Evolutionary conservation across 2,888 invertebrate genomes (phyloP).

Genomic region (Sminthurinus aureus): DNA sequence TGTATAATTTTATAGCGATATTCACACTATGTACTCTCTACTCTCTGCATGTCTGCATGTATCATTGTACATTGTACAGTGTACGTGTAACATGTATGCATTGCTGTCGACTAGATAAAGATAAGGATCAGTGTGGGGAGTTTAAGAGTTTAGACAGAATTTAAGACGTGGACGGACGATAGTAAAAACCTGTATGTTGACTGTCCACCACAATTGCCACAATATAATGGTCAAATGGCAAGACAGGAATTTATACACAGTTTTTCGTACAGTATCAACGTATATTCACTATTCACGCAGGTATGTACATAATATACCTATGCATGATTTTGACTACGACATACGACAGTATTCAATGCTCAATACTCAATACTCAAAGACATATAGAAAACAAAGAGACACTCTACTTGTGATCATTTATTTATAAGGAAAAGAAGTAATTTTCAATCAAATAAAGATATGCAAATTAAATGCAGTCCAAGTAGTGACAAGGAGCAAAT

Average conservation of each 20-base stretch:
- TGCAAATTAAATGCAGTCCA: constrained; percentile 39
- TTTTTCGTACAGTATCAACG: no score
- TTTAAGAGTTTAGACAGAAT: background rate
- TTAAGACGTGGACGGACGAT: background rate
- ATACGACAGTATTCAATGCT: no score
- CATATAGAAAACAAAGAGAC: no score
- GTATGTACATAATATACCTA: constrained; percentile 1
- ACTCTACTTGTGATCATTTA: no score
- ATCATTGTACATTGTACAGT: background rate
- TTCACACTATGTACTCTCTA: background rate
- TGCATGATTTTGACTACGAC: background rate
- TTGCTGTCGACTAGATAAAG: background rate
- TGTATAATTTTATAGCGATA: background rate
- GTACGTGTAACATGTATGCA: background rate
- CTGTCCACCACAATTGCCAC: background rate
- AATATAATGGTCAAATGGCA: constrained; percentile 3
- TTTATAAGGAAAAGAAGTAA: constrained; percentile 6
- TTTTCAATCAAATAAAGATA: constrained; percentile 39
- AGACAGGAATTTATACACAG: background rate
- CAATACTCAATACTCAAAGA: no score
- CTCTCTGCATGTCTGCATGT: background rate
- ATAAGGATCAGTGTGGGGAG: background rate
- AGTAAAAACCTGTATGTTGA: background rate
- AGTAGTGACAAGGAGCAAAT: constrained; percentile 41
- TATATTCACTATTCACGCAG: background rate